Evolutionary conservation across 2,888 invertebrate species (phyloP).

Genomic region (Ennomos quercinarius): DNA sequence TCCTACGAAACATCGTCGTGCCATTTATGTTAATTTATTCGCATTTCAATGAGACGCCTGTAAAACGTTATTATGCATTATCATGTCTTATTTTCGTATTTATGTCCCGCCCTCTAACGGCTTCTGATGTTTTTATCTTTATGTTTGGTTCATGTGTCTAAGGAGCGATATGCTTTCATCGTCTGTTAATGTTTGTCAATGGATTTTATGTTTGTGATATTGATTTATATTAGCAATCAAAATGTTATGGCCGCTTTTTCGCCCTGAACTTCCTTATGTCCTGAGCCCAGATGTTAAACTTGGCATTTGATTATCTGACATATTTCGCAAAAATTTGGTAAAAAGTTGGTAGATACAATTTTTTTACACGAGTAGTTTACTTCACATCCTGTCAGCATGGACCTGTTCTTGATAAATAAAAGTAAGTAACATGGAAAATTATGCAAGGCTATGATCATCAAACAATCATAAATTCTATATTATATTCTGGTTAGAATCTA

Average conservation of each 20-base stretch:
- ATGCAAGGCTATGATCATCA: too few relatives aligned
- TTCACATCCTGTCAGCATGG: not conserved
- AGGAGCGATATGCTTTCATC: slow-evolving; percentile 27
- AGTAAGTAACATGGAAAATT: not conserved
- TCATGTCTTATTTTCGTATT: slow-evolving; percentile 65
- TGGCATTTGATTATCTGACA: too few relatives aligned
- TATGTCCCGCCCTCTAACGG: slow-evolving; percentile 49
- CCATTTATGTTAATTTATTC: slow-evolving; percentile 76
- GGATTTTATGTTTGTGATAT: slow-evolving; percentile 28
- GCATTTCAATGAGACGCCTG: slow-evolving; percentile 74
- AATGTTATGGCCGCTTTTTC: slow-evolving; percentile 2
- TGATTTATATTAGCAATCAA: slow-evolving; percentile 28
- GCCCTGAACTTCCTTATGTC: slow-evolving; percentile 7
- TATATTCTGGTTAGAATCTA: too few relatives aligned
- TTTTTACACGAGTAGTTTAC: not conserved
- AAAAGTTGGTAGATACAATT: too few relatives aligned
- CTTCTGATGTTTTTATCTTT: slow-evolving; percentile 48
- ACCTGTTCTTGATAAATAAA: not conserved
- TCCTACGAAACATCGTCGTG: slow-evolving; percentile 56
- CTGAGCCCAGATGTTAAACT: too few relatives aligned
- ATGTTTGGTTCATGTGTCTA: slow-evolving; percentile 26
- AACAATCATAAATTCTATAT: too few relatives aligned
- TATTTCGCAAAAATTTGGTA: too few relatives aligned
- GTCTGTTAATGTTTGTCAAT: slow-evolving; percentile 34
- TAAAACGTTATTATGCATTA: slow-evolving; percentile 70